Base-by-base conservation (phyloP, 2,113 vertebrate species). In the Meleagris gallopavo region DNA sequence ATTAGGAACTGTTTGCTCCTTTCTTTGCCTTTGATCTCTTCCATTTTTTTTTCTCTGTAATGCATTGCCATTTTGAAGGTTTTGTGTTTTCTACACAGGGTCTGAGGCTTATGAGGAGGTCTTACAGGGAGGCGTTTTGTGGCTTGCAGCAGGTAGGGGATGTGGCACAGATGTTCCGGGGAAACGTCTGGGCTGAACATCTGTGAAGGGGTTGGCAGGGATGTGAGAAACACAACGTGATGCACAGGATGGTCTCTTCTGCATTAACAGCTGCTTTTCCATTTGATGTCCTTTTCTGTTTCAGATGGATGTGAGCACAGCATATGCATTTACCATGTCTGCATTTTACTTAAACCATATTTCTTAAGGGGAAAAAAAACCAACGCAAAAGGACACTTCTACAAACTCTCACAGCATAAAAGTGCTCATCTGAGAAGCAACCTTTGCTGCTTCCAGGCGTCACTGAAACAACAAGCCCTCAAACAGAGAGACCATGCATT, bases 1-100 rank as follows among this genome's bases (percentile, higher is more conserved):
- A 22, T 94, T 93, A 88, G 76, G 45, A 96, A 84, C 80, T 76
- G 61, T 94, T 95, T 90, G 34, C 71, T 92, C 61, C 50, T 64
- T 80, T 91, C 70, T 81, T 91, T 83, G 60, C 55, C 38, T 88
- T 88, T 43, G 19, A 52, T 69, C 7, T 81, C 50, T 60, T 25
- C 61, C 70, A 55, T 93, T 95, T 86, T 54, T 54, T 52, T 54
- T 55, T 60, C 73, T 83, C 46, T 71, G 54, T 30, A 70, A 62
- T 22, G 29, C 6, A 5, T 13, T 0, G 1, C 19, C 52, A 21
- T 38, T 74, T 52, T 61, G 36, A 57, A 89, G 62, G 54, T 29
- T 96, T 95, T 78, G 34, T 86, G 57, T 78, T 75, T 71, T 90
- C 80, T 36, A 9, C 11, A 1, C 32, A 4, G 29, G 50, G 64